Evolutionary conservation across 2,113 vertebrate genomes (phyloP), one percentile per base, ranked within the genome.

Genomic region (Kobus ellipsiprymnus): DNA sequence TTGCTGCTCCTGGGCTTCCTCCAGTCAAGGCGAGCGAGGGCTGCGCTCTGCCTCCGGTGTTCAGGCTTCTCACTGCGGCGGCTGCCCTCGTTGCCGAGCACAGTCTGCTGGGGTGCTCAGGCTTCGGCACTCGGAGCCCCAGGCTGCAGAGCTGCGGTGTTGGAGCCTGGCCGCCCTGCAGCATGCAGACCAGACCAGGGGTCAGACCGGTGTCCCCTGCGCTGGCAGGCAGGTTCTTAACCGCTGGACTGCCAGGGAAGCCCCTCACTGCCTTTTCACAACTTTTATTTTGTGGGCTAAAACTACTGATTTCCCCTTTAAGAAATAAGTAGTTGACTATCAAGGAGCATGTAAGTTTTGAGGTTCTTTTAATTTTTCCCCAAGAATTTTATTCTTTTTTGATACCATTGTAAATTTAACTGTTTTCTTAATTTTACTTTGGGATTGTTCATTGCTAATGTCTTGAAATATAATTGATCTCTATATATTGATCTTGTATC

Each of bases 31-130:
- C 12, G 11, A 77, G 40, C 11, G 0, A 2, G 23, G 23, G 71
- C 12, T 33, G 0, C 1, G 1, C 19, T 71, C 67, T 12, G 1
- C 9, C 9, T 12, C 40, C 3, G 3, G 23, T 27, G 23, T 1
- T 27, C 11, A 40, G 71, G 40, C 71, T 44, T 1, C 71, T 77
- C 23, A 4, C 40, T 15, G 23, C 0, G 6, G 40, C 0, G 40
- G 71, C 21, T 7, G 7, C 6, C 44, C 36, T 7, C 6, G 1
- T 2, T 27, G 40, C 21, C 6, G 6, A 27, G 40, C 71, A 14
- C 12, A 2, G 40, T 14, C 23, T 27, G 44, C 23, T 14, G 15
- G 71, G 27, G 15, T 14, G 71, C 71, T 44, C 71, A 44, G 6
- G 25, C 71, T 4, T 15, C 71, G 15, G 40, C 71, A 44, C 11